Conservation (phyloP, 1,140 invertebrate genomes). For the Hypsibius dujardini region DNA sequence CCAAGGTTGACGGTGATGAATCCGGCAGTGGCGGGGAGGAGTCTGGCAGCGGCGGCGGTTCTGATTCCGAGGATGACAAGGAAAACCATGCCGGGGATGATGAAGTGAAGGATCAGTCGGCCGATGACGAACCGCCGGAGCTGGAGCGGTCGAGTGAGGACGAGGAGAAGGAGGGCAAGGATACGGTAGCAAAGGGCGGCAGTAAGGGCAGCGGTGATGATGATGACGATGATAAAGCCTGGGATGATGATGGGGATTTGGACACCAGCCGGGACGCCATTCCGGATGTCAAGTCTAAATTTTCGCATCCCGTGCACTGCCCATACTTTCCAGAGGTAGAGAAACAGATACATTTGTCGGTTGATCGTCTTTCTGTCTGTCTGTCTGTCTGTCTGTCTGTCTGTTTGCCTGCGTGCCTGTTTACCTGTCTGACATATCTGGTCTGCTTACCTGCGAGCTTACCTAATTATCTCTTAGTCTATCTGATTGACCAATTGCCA, state of each 20-base stretch:
- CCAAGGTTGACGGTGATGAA: constrained; percentile 17
- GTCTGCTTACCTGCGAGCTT: no score
- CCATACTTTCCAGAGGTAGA: constrained; percentile 72
- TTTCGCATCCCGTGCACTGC: constrained; percentile 85
- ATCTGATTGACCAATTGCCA: no score
- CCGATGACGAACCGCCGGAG: no score
- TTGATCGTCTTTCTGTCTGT: no score
- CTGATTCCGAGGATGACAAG: constrained; percentile 17
- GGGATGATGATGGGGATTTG: constrained; percentile 26
- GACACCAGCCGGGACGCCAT: constrained; percentile 48
- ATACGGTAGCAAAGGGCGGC: constrained; percentile 33
- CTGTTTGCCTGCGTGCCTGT: no score
- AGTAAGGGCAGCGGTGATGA: constrained; percentile 49
- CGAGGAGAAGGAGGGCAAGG: no score
- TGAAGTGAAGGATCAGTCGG: no score
- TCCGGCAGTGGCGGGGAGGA: constrained; percentile 21
- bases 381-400: no score
- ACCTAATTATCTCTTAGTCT: no score
- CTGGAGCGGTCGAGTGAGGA: no score
- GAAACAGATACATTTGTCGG: no score
- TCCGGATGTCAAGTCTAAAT: constrained; percentile 76
- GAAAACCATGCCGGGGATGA: constrained; percentile 19
- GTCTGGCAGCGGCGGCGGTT: constrained; percentile 19
- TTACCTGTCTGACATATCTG: no score
- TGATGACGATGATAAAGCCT: constrained; percentile 34